Conservation (phyloP, 1,140 invertebrate species). For the Leptestheria dahalacensis region DNA sequence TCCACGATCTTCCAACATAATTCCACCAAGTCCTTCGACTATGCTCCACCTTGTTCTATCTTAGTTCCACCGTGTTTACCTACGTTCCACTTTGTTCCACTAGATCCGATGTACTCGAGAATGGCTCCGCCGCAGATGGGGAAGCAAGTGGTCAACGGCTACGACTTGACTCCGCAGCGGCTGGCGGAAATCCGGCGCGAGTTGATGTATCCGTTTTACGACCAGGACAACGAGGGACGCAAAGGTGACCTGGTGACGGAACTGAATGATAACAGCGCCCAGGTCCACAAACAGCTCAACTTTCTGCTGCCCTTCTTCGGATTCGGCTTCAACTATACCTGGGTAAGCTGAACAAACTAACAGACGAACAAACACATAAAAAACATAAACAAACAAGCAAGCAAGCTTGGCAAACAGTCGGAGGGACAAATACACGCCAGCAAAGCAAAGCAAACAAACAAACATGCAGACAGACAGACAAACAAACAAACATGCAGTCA, state of each 20-base stretch:
- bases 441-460: too few species aligned
- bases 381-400: too few species aligned
- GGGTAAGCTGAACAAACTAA: constrained; percentile 45
- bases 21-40: too few species aligned
- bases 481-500: too few species aligned
- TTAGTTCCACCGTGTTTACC: too few species aligned
- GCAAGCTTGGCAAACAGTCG: too few species aligned
- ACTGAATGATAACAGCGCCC: constrained; percentile 63
- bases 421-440: too few species aligned
- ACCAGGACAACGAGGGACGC: constrained; percentile 49
- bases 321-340: constrained; percentile 83
- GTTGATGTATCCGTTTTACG: constrained; percentile 76
- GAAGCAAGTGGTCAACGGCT: constrained; percentile 12
- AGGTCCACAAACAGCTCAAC: constrained; percentile 76
- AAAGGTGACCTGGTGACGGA: constrained; percentile 64
- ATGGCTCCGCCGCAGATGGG: background rate
- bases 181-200: constrained; percentile 48
- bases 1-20: too few species aligned
- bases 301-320: constrained; percentile 88
- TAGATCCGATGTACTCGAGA: constrained; percentile 4
- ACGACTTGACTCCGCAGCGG: constrained; percentile 39
- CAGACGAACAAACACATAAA: too few species aligned
- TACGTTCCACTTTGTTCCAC: too few species aligned
- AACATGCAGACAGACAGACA: too few species aligned
- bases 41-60: too few species aligned